phyloP scores from a whole-genome alignment of 2,888 invertebrate species.

The Tethea ocularis region DNA sequence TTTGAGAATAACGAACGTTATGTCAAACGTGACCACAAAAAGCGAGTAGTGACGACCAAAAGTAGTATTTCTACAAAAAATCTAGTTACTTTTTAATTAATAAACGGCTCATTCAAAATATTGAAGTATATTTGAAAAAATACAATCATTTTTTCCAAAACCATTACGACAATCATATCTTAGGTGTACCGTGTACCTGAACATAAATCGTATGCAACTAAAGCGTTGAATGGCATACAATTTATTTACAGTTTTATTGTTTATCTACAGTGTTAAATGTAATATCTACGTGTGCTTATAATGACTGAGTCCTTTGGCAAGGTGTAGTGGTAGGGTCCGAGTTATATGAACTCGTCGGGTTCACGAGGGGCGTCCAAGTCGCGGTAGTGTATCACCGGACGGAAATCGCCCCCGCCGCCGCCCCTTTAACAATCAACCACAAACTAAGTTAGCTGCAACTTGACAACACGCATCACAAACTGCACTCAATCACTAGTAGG shows the following conservation, averaged over 20 bases:
- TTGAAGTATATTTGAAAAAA: slow-evolving; percentile 27
- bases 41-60: neutral
- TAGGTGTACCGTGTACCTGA: slow-evolving; percentile 17
- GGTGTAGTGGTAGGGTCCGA: slow-evolving; percentile 38
- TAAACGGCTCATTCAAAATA: neutral
- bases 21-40: too few species aligned
- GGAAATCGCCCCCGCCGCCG: slow-evolving; percentile 88
- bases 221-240: slow-evolving; percentile 19
- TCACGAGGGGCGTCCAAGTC: slow-evolving; percentile 97
- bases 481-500: slow-evolving; percentile 25
- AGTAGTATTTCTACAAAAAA: neutral
- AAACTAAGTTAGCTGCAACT: slow-evolving; percentile 38
- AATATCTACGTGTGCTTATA: slow-evolving; percentile 22
- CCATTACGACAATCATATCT: slow-evolving; percentile 20
- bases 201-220: slow-evolving; percentile 15
- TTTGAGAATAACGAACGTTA: too few species aligned
- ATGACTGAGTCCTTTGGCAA: slow-evolving; percentile 44
- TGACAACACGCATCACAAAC: slow-evolving; percentile 38
- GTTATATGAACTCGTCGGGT: slow-evolving; percentile 92
- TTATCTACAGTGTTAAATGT: slow-evolving; percentile 25
- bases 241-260: slow-evolving; percentile 25
- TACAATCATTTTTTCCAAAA: slow-evolving; percentile 20
- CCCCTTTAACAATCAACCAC: slow-evolving; percentile 86
- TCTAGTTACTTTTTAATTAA: neutral
- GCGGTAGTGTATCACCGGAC: slow-evolving; percentile 95